Percentiles rank a stretch among this genome's conserved stretches.
phyloP scores from a whole-genome alignment of 2,888 invertebrate species.

The Adelphocoris suturalis region DNA sequence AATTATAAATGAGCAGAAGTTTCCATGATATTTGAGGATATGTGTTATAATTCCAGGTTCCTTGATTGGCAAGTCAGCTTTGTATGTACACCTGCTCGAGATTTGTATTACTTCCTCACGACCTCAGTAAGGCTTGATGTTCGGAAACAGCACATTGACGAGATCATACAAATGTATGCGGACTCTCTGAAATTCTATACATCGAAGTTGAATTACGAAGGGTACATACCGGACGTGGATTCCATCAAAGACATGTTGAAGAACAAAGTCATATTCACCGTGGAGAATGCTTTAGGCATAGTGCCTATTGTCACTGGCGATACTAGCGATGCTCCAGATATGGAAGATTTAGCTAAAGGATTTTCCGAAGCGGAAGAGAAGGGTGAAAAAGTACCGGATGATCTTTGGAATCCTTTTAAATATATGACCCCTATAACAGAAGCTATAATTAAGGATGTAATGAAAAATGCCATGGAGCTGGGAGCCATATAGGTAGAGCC shows the following conservation, averaged over 20 bases:
- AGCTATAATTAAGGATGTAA: neutral
- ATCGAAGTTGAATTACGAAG: slow-evolving; percentile 35
- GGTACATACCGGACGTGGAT: slow-evolving; percentile 31
- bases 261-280: neutral
- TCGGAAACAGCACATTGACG: slow-evolving; percentile 47
- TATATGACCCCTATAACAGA: neutral
- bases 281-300: neutral
- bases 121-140: slow-evolving; percentile 64
- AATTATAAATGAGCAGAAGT: too few relatives aligned
- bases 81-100: slow-evolving; percentile 57
- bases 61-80: slow-evolving; percentile 70
- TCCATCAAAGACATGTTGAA: neutral
- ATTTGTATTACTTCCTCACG: slow-evolving; percentile 66
- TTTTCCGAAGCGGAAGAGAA: neutral
- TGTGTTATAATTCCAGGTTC: slow-evolving; percentile 59
- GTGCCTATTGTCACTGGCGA: slow-evolving; percentile 49
- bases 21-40: too few relatives aligned
- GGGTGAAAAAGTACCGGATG: neutral
- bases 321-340: slow-evolving; percentile 24
- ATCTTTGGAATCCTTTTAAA: neutral
- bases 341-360: slow-evolving; percentile 34
- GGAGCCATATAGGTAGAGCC: neutral
- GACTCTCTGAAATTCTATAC: slow-evolving; percentile 55
- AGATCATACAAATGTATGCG: slow-evolving; percentile 67
- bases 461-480: neutral